These are phyloP conservation scores for Myoxocephalus aenaeus DNA, from an alignment of 2,797 vertebrate genomes.

Conservation along the genomic window DNA sequence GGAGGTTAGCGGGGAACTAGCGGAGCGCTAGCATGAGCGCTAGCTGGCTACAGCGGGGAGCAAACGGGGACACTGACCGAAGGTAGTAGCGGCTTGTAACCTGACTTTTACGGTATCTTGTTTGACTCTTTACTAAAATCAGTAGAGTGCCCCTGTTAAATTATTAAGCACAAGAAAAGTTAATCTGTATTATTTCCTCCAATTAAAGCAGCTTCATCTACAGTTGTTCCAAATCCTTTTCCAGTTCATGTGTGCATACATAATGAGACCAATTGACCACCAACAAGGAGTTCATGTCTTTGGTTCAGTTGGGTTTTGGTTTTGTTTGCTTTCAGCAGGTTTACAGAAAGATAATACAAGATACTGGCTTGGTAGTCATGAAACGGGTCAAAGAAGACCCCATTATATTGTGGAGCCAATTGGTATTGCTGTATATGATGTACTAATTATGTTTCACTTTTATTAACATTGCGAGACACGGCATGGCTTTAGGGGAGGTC, in stretches of 20 bases:
- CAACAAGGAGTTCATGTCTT: neutral
- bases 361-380: neutral
- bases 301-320: neutral
- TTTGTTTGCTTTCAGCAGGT: neutral
- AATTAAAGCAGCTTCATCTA: neutral
- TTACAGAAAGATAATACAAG: neutral
- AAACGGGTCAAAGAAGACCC: neutral
- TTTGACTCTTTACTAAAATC: too few relatives aligned
- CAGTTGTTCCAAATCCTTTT: neutral
- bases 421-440: neutral
- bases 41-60: too few relatives aligned
- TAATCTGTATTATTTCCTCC: neutral
- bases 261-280: neutral
- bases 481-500: neutral
- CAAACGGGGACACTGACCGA: too few relatives aligned
- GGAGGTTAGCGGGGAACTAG: too few relatives aligned
- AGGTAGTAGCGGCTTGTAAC: too few relatives aligned
- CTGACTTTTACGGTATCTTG: too few relatives aligned
- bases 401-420: neutral
- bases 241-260: neutral
- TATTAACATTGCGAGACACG: neutral
- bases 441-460: neutral
- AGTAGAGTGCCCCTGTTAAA: neutral
- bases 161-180: neutral
- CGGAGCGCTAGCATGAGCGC: too few relatives aligned